Evolutionary conservation across 2,888 invertebrate genomes (phyloP), one percentile per base, ranked within the genome.

Genomic region (Polylopha cassiicola): DNA sequence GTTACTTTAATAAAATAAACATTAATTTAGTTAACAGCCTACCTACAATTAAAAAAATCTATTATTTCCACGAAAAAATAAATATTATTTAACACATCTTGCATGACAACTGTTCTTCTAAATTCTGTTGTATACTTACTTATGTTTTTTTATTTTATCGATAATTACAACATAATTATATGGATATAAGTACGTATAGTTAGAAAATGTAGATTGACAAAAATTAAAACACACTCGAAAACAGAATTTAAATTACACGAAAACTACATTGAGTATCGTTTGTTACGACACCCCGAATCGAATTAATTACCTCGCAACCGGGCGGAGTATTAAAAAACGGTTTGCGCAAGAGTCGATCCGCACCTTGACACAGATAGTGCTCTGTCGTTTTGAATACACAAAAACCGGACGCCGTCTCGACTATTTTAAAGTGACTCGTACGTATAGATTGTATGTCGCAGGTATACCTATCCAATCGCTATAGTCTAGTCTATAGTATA

Each of bases 371-470:
- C 78, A 78, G 75, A 77, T 85, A 74, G 64, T 61, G 66, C 70
- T 69, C 74, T 84, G 84, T 81, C 82, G 82, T 82, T 82, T 79
- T 84, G 81, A 82, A 82, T 82, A 82, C 77, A 82, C 80, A 84
- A 84, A 82, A 84, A 84, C 82, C 82, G 81, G 84, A 84, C 82
- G 76, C 76, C 67, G 70, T 72, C 70, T 73, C 71, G 65, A 73
- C 73, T 69, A 72, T 70, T 75, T 59, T 49, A 59, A 57, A 55
- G 47, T 48, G 48, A 49, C 43, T 55, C 50, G 46, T 48, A 52
- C 42, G 13, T 22, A 22, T 7, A 20, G 8, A 27, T 26, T 27
- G 9, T 2, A 29, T 15, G 22, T 17, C 22, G 6, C 15, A 21
- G 4, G 18, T n/a, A 32, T 37, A 28, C n/a, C n/a, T n/a, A n/a